phyloP scores from a whole-genome alignment of 2,888 invertebrate genomes.

The Pimpla rufipes region DNA sequence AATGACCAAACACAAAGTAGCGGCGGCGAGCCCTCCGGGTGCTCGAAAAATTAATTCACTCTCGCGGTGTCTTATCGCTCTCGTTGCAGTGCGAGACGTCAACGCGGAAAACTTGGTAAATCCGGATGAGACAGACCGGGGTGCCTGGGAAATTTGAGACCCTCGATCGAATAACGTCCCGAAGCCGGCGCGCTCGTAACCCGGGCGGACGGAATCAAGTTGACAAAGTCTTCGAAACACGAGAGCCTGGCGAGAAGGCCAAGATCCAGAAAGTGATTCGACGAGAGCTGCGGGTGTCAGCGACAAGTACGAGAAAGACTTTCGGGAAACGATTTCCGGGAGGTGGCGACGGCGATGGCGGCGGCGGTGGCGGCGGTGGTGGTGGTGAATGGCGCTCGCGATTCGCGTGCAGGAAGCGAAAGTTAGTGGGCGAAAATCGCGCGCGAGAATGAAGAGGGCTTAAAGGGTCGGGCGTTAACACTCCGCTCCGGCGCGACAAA shows the following conservation, averaged over 20 bases:
- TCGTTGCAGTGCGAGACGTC: conserved; percentile 19
- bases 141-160: conserved; percentile 12
- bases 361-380: too few relatives aligned
- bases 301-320: conserved; percentile 60
- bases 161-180: conserved; percentile 28
- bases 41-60: conserved; percentile 46
- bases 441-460: conserved; percentile 70
- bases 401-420: conserved; percentile 46
- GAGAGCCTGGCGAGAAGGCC: conserved; percentile 3
- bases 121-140: conserved; percentile 8
- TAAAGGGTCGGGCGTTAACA: conserved; percentile 80
- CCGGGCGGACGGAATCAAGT: conserved; percentile 26
- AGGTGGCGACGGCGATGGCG: background rate
- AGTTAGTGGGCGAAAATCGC: conserved; percentile 52
- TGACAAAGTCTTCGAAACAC: conserved; percentile 20
- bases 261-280: conserved; percentile 47
- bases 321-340: conserved; percentile 56
- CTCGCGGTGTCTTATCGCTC: conserved; percentile 2
- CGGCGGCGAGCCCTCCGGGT: conserved; percentile 13
- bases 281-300: conserved; percentile 43
- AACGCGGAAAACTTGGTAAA: conserved; percentile 17
- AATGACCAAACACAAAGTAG: conserved; percentile 10
- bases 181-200: background rate
- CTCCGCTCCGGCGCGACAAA: conserved; percentile 79
- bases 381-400: conserved; percentile 27